Evolutionary conservation across 2,888 invertebrate species (phyloP), one percentile per base, ranked within the genome.

Genomic region (Phalera bucephala): DNA sequence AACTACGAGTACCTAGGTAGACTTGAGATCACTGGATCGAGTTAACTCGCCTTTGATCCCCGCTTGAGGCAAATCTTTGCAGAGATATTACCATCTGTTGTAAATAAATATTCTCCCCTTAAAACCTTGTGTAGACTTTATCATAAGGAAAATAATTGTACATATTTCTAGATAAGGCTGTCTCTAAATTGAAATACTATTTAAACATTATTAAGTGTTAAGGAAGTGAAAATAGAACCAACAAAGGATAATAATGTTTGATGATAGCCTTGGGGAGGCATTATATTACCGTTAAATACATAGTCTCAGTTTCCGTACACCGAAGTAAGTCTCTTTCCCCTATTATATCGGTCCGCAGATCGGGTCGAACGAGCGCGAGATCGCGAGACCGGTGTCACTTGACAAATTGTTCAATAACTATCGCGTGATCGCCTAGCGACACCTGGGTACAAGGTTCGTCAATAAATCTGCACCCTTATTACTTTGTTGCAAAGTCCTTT

Each of bases 391-490:
- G 53, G 56, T 64, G 58, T 63, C 60, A 52, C 56, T 56, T 45
- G 64, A 63, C 68, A 77, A 79, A 81, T 82, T 78, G 77, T 60
- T 56, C 76, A 76, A 76, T 78, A 79, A 73, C 64, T 48, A 56
- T 64, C 45, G 64, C 46, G 42, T 67, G 72, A 72, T 73, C 72
- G 75, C 72, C 63, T 72, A 68, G 74, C 64, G 67, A 51, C 43
- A 64, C 52, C 52, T 63, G 10, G 21, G 22, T 23, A 25, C 8
- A 12, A 5, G 17, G 8, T 1, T 12, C 5, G 11, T 1, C n/a
- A n/a, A n/a, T 25, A 25, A 2, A 25, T 12, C 7, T 7, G 11
- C 7, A 36, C 42, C 53, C 45, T 45, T 40, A 45, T 28, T 35
- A n/a, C n/a, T n/a, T n/a, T 41, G 36, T 45, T 40, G 27, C 28